These are phyloP conservation scores for Gambelia wislizenii DNA, from an alignment of 2,797 vertebrate species.

Conservation along the genomic window DNA sequence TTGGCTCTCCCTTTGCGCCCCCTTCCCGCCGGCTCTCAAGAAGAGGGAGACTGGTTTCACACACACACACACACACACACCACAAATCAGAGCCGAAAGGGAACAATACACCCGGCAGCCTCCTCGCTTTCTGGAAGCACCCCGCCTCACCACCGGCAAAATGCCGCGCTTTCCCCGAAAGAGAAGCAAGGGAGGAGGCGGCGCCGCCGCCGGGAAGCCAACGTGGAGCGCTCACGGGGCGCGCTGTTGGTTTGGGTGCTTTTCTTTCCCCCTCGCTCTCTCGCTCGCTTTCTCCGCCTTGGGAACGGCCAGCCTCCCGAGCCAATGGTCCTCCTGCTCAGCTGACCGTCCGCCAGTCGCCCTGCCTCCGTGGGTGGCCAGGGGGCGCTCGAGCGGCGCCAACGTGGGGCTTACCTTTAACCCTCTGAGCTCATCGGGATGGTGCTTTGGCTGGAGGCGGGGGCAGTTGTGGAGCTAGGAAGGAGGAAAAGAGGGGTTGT, in stretches of 20 bases:
- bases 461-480: not conserved
- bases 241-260: no score
- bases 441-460: not conserved
- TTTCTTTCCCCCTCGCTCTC: not conserved
- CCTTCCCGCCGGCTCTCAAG: not conserved
- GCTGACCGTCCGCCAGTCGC: not conserved
- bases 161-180: not conserved
- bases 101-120: not conserved
- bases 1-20: not conserved
- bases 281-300: no score
- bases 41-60: no score
- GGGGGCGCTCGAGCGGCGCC: slow-evolving; percentile 14
- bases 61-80: no score
- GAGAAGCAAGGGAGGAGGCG: not conserved
- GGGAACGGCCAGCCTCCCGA: not conserved
- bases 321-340: slow-evolving; percentile 1
- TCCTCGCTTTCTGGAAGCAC: not conserved
- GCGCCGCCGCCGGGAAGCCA: not conserved
- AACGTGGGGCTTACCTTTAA: slow-evolving; percentile 33
- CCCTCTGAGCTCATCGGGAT: slow-evolving; percentile 36
- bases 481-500: not conserved
- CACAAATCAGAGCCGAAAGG: no score
- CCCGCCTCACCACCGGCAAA: not conserved
- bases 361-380: not conserved
- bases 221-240: no score